These are phyloP conservation scores for Melanotaenia maccullochi DNA, from an alignment of 2,797 vertebrate genomes.

Conservation along the genomic window DNA sequence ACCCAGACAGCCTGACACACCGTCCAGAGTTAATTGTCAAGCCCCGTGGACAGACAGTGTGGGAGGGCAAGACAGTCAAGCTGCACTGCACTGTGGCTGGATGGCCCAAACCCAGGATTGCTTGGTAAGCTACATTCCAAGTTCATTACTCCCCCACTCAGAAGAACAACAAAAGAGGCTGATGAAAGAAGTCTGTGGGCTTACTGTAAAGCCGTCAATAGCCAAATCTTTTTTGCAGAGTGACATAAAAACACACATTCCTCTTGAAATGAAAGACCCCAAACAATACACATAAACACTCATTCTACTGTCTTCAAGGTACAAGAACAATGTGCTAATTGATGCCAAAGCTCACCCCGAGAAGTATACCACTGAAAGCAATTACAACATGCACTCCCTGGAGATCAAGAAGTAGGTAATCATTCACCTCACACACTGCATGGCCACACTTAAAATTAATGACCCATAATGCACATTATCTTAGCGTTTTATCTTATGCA, in stretches of 20 bases:
- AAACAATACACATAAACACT: constrained; percentile 24
- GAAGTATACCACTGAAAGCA: constrained; percentile 90
- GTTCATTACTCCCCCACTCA: not conserved
- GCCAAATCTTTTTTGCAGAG: not conserved
- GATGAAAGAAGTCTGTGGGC: not conserved
- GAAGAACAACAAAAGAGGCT: constrained; percentile 19
- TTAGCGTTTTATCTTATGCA: constrained; percentile 2
- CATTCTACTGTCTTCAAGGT: constrained; percentile 82
- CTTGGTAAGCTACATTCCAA: constrained; percentile 85
- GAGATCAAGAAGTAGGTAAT: constrained; percentile 92
- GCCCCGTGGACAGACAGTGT: constrained; percentile 92
- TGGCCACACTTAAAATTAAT: not conserved
- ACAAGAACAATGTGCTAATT: constrained; percentile 97
- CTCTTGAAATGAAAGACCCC: constrained; percentile 15
- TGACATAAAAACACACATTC: constrained; percentile 8
- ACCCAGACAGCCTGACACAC: constrained; percentile 92
- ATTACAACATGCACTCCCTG: constrained; percentile 95
- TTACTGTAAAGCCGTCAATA: too few relatives aligned
- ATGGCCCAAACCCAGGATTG: constrained; percentile 93
- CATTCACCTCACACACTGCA: constrained; percentile 25
- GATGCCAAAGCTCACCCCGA: constrained; percentile 87
- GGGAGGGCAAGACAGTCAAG: constrained; percentile 91
- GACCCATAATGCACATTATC: constrained; percentile 7
- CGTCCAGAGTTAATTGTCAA: constrained; percentile 91
- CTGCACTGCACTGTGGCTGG: constrained; percentile 93